Conservation (phyloP, 2,113 vertebrate species). For the Solenodon paradoxus region DNA sequence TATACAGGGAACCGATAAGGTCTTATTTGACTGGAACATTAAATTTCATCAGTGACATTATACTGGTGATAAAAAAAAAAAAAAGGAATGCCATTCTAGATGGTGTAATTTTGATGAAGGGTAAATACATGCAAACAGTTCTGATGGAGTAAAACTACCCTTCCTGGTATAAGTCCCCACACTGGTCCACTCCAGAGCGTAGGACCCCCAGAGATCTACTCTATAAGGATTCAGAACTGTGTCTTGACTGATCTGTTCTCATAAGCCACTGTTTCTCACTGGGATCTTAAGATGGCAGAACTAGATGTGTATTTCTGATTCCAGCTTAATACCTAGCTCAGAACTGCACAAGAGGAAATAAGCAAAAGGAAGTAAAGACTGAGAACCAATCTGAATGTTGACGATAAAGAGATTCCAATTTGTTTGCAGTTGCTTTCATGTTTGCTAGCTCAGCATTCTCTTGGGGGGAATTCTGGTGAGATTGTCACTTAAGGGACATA, state of each 20-base stretch:
- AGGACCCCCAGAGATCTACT: neutral
- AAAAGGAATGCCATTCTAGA: neutral
- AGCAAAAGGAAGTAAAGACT: neutral
- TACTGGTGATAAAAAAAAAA: neutral
- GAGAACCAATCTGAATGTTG: neutral
- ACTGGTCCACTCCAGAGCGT: too few species aligned
- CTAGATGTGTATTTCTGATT: neutral
- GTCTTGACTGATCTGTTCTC: neutral
- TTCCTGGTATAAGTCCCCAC: neutral
- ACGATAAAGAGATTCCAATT: neutral
- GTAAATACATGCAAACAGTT: neutral
- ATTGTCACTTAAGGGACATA: neutral
- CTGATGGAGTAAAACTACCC: neutral
- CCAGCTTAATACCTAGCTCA: neutral
- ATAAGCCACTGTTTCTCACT: neutral
- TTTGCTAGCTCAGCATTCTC: neutral
- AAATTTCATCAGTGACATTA: slow-evolving; percentile 11
- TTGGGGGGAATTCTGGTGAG: neutral
- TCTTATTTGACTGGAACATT: slow-evolving; percentile 6
- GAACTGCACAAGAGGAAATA: neutral
- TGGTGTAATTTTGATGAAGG: neutral
- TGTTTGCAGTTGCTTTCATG: neutral
- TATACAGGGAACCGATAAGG: neutral
- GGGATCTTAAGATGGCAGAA: neutral
- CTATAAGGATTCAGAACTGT: neutral